These are phyloP conservation scores for Tethea ocularis DNA, from an alignment of 2,888 invertebrate species.

Conservation along the genomic window DNA sequence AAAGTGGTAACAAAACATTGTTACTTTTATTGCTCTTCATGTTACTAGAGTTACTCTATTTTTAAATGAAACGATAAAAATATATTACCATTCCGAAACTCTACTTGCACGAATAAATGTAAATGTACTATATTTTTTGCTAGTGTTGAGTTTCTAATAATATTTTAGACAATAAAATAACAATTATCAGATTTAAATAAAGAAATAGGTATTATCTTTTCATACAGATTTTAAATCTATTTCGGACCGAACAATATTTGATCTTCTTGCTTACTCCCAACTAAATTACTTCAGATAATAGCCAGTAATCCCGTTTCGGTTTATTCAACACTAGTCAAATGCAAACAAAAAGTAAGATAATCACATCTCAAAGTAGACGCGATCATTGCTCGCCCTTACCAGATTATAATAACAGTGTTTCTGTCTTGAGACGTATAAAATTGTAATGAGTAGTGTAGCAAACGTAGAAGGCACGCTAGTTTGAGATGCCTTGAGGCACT, in stretches of 20 bases:
- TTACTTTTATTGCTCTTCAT: neutral
- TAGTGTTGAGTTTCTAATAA: too few species aligned
- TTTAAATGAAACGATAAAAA: neutral
- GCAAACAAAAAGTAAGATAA: slow-evolving; percentile 65
- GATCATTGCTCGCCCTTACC: slow-evolving; percentile 75
- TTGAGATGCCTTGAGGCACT: slow-evolving; percentile 69
- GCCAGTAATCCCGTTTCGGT: slow-evolving; percentile 42
- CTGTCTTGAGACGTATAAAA: slow-evolving; percentile 66
- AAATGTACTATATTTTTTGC: too few species aligned
- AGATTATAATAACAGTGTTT: slow-evolving; percentile 78
- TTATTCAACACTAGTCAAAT: slow-evolving; percentile 49
- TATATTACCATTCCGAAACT: neutral
- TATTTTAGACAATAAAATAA: too few species aligned
- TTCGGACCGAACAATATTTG: slow-evolving; percentile 10
- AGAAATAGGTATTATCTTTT: neutral
- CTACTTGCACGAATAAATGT: neutral
- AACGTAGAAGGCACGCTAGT: slow-evolving; percentile 62
- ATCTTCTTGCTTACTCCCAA: slow-evolving; percentile 10
- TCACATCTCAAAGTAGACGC: slow-evolving; percentile 64
- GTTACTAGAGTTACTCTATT: neutral
- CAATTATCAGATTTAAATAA: neutral
- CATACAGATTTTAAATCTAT: neutral
- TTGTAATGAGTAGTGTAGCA: slow-evolving; percentile 68
- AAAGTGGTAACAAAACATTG: neutral
- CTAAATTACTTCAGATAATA: slow-evolving; percentile 38